A percentile compares a stretch with the other conserved stretches of the same genome.
Evolutionary conservation across 1,140 invertebrate species (phyloP).

Genomic region (Papilio helenus): DNA sequence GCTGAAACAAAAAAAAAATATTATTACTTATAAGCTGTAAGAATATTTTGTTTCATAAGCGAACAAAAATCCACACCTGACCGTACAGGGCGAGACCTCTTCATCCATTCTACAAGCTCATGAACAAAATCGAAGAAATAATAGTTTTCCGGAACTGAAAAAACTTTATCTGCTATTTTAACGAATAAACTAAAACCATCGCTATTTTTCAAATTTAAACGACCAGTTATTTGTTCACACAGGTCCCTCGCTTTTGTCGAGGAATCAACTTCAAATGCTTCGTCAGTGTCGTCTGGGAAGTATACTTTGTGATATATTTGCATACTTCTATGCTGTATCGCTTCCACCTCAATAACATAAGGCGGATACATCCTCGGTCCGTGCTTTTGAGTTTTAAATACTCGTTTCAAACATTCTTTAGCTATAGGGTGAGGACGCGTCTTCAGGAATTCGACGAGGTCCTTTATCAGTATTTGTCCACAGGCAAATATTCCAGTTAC

Average conservation of each 20-base stretch:
- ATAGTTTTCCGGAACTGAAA: conserved; percentile 95
- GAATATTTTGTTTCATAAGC: not conserved
- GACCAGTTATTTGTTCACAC: conserved; percentile 90
- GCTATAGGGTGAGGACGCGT: conserved; percentile 90
- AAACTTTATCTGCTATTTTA: conserved; percentile 96
- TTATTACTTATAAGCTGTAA: not conserved
- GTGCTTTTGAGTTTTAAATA: conserved; percentile 91
- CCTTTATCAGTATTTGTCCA: conserved; percentile 83
- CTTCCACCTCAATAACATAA: conserved; percentile 96
- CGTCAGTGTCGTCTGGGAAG: conserved; percentile 96
- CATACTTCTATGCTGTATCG: conserved; percentile 96
- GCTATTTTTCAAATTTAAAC: conserved; percentile 88
- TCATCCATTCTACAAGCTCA: conserved; percentile 94
- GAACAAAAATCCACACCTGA: conserved; percentile 84
- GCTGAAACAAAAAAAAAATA: conserved; percentile 58
- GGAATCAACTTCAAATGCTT: conserved; percentile 91
- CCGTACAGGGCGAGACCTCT: conserved; percentile 89
- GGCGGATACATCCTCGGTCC: conserved; percentile 94
- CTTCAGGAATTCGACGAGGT: conserved; percentile 89
- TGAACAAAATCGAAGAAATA: conserved; percentile 98
- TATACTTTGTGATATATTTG: conserved; percentile 97
- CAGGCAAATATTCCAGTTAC: conserved; percentile 94
- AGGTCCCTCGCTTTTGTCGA: conserved; percentile 94
- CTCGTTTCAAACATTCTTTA: conserved; percentile 90
- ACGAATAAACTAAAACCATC: conserved; percentile 97